Evolutionary conservation across 2,888 invertebrate genomes (phyloP), one percentile per base, ranked within the genome.

Genomic region (Cosmorhoe ocellata): DNA sequence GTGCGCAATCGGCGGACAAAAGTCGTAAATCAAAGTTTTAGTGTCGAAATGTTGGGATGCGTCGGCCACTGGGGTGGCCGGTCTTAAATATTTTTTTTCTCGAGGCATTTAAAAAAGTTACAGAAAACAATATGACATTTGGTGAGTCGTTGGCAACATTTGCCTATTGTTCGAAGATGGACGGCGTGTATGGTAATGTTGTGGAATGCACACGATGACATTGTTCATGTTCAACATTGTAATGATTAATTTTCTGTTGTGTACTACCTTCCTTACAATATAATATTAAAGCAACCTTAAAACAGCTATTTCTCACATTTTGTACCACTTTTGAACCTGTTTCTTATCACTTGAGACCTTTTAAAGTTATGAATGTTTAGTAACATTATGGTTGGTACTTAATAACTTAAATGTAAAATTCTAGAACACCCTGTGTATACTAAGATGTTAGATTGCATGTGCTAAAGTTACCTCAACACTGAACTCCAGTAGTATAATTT

Each of bases 21-120:
- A 78, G 87, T 74, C 81, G 84, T 90, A 90, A 89, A 89, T 90
- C 89, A 90, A 86, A 82, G 86, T 88, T 90, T 90, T 90, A 89
- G 85, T 88, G 86, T 84, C 84, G 83, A 88, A 89, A 87, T 88
- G 86, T 88, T 87, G 83, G 81, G 89, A 89, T 86, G 87, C 82
- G 80, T 79, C 73, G 80, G 85, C 87, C 87, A 86, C 87, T 85
- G 86, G 88, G 87, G 89, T 88, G 89, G 89, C 84, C 89, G 67
- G 59, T 61, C 66, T 76, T 75, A 68, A 73, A 71, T 64, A 66
- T 74, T 78, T 78, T 82, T 28, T 81, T 80, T 70, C 63, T 70
- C 62, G 69, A 37, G 70, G 64, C 65, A 69, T 64, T 73, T 67
- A 69, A 77, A 79, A 81, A 70, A 77, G 64, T 69, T 69, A 71